These are phyloP conservation scores for Euproctis similis DNA, from an alignment of 2,888 invertebrate genomes.

Conservation along the genomic window DNA sequence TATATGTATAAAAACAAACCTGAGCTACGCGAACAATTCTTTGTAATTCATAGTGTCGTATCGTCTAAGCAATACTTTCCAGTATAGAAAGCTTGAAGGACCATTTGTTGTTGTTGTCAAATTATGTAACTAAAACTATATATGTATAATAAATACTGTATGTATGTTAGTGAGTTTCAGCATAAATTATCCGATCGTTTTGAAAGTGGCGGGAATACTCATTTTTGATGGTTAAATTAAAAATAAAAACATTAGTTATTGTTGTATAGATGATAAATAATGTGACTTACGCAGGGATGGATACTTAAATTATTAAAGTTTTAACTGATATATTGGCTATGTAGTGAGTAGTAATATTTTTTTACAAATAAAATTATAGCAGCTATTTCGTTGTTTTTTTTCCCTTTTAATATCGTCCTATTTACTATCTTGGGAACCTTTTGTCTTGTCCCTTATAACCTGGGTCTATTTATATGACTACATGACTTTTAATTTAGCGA, in stretches of 20 bases:
- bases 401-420: no score
- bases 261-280: constrained; percentile 76
- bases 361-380: constrained; percentile 82
- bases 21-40: no score
- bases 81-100: constrained; percentile 61
- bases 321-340: constrained; percentile 79
- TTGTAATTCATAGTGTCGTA: no score
- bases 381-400: no score
- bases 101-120: constrained; percentile 63
- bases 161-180: constrained; percentile 59
- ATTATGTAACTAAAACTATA: constrained; percentile 45
- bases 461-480: no score
- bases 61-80: constrained; percentile 47
- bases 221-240: no score
- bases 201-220: constrained; percentile 66
- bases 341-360: constrained; percentile 82
- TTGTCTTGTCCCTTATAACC: no score
- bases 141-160: no score
- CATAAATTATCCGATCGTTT: constrained; percentile 69
- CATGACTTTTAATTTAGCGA: no score
- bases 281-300: constrained; percentile 77
- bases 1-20: no score
- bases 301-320: constrained; percentile 77
- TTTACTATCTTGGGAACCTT: no score
- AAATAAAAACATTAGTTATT: constrained; percentile 69